These are phyloP conservation scores for Acrocephalus scirpaceus DNA, from an alignment of 2,797 vertebrate genomes.

Conservation along the genomic window DNA sequence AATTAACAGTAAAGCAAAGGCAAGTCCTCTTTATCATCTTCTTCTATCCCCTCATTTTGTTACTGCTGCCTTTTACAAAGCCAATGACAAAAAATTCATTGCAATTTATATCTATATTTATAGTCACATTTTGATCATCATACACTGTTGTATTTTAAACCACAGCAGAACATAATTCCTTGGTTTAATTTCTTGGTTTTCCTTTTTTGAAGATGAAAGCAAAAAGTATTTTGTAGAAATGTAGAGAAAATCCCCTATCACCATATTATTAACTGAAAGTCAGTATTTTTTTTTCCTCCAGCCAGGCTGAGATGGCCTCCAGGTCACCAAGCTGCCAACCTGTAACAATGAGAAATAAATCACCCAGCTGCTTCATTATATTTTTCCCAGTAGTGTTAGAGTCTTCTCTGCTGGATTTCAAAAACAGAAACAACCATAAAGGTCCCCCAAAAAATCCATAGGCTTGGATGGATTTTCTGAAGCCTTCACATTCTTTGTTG, in stretches of 20 bases:
- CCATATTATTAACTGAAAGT: not conserved
- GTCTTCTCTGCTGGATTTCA: not conserved
- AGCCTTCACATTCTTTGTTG: not conserved
- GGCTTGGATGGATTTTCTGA: not conserved
- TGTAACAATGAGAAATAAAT: slow-evolving; percentile 8
- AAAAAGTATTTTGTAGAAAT: not conserved
- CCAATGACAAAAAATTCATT: not conserved
- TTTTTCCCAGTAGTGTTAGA: not conserved
- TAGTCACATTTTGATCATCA: not conserved
- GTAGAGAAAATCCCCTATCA: not conserved
- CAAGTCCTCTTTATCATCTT: not conserved
- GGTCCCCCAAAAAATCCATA: not conserved
- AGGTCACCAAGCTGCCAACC: not conserved
- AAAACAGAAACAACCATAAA: not conserved
- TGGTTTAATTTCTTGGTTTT: not conserved
- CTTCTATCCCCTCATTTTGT: not conserved
- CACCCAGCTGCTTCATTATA: not conserved
- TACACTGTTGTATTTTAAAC: not conserved
- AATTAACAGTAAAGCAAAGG: not conserved
- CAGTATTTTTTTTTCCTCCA: not conserved
- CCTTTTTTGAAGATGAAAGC: not conserved
- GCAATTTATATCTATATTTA: not conserved
- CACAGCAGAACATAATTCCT: not conserved
- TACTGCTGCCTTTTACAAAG: not conserved
- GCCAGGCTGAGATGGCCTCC: not conserved